Conservation (phyloP, 2,113 vertebrate genomes). For the Notarius lentiginosus region DNA sequence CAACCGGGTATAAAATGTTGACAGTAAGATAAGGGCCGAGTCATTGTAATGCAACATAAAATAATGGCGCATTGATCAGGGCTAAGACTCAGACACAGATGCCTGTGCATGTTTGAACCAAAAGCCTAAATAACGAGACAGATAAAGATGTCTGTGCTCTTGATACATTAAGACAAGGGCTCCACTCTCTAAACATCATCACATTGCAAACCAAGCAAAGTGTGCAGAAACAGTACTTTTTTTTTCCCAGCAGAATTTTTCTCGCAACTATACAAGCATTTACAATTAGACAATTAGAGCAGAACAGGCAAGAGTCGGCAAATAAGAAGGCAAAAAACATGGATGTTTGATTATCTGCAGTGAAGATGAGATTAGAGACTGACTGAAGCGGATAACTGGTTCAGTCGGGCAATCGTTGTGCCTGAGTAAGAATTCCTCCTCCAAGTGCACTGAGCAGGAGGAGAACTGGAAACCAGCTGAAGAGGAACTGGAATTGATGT, state of each 20-base stretch:
- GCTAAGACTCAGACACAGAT: not conserved
- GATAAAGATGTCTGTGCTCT: slow-evolving; percentile 36
- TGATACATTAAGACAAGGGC: slow-evolving; percentile 28
- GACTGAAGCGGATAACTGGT: slow-evolving; percentile 45
- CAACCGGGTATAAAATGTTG: slow-evolving; percentile 18
- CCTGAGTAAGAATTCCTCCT: slow-evolving; percentile 42
- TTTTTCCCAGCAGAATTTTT: slow-evolving; percentile 35
- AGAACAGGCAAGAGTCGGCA: slow-evolving; percentile 42
- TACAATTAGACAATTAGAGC: slow-evolving; percentile 38
- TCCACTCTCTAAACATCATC: slow-evolving; percentile 12
- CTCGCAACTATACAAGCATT: slow-evolving; percentile 42
- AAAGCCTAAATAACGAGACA: slow-evolving; percentile 5
- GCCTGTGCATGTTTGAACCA: not conserved
- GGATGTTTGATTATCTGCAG: slow-evolving; percentile 8
- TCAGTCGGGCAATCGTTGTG: slow-evolving; percentile 49
- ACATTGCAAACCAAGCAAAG: slow-evolving; percentile 29
- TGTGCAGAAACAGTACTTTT: slow-evolving; percentile 39
- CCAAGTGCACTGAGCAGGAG: slow-evolving; percentile 22
- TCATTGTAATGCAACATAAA: slow-evolving; percentile 12
- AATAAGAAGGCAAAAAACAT: slow-evolving; percentile 12
- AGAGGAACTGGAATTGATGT: slow-evolving; percentile 46
- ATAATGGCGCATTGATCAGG: slow-evolving; percentile 20
- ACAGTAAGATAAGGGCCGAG: slow-evolving; percentile 21
- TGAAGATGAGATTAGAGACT: slow-evolving; percentile 37
- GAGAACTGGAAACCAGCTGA: slow-evolving; percentile 41